phyloP scores from a whole-genome alignment of 2,888 invertebrate species.

The Criorhina ranunculi region DNA sequence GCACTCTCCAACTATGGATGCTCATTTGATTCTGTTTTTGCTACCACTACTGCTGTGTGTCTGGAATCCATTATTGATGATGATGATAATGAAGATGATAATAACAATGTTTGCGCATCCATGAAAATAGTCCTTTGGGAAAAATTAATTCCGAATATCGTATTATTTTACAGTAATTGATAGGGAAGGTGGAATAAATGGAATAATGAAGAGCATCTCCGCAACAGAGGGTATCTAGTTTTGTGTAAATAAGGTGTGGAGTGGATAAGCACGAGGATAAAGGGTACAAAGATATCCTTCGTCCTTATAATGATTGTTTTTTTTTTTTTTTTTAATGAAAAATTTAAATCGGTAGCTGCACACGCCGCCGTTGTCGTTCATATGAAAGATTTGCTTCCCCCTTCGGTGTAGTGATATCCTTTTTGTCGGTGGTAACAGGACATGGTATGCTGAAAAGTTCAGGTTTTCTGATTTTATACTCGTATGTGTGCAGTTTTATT shows the following conservation, averaged over 20 bases:
- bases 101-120: constrained; percentile 72
- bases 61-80: constrained; percentile 52
- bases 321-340: too few species aligned
- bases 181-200: constrained; percentile 53
- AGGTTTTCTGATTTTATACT: constrained; percentile 3
- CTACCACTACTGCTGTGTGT: not conserved
- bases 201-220: constrained; percentile 49
- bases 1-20: constrained; percentile 10
- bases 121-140: constrained; percentile 74
- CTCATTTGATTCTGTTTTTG: constrained; percentile 3
- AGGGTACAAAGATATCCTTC: constrained; percentile 33
- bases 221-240: constrained; percentile 32
- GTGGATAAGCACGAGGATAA: constrained; percentile 16
- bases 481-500: not conserved
- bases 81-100: constrained; percentile 70
- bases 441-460: not conserved
- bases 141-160: constrained; percentile 73
- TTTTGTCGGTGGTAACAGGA: not conserved
- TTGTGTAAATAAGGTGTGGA: constrained; percentile 53
- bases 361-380: not conserved
- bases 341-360: constrained; percentile 35
- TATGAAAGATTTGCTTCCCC: not conserved
- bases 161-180: constrained; percentile 70
- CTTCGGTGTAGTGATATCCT: not conserved
- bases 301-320: constrained; percentile 41